These are phyloP conservation scores for Mimas tiliae DNA, from an alignment of 2,888 invertebrate species.

Conservation along the genomic window DNA sequence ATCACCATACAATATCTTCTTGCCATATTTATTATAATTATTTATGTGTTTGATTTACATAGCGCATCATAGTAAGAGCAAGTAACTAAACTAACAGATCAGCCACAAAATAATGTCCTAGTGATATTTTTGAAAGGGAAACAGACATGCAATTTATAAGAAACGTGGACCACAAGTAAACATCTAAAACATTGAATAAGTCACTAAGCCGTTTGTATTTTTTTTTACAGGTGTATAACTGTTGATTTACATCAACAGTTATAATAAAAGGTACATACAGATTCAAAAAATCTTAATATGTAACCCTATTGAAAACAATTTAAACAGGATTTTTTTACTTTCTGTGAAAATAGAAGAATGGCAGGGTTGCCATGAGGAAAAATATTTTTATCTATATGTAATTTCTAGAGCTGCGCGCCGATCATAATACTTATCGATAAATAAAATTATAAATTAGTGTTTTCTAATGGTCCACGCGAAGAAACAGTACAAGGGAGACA, in stretches of 20 bases:
- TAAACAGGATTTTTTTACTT: too few relatives aligned
- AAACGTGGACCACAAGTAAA: conserved; percentile 27
- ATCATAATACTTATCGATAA: too few relatives aligned
- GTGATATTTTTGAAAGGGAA: conserved; percentile 51
- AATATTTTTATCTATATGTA: too few relatives aligned
- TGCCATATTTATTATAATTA: conserved; percentile 40
- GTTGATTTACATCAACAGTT: too few relatives aligned
- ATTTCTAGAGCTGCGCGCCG: too few relatives aligned
- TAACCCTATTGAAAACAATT: too few relatives aligned
- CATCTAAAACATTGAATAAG: neutral
- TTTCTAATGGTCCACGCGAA: conserved; percentile 59
- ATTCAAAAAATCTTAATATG: too few relatives aligned
- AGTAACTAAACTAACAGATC: conserved; percentile 63
- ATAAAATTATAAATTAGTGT: conserved; percentile 25
- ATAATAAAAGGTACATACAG: too few relatives aligned
- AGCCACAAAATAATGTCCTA: conserved; percentile 67
- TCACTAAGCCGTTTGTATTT: neutral
- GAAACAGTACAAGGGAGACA: conserved; percentile 59
- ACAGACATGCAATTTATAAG: conserved; percentile 64
- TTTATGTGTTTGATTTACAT: conserved; percentile 29
- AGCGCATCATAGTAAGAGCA: conserved; percentile 43
- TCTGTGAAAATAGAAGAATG: too few relatives aligned
- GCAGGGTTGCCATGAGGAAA: neutral
- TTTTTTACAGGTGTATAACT: too few relatives aligned
- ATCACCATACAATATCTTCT: conserved; percentile 9